Base-by-base conservation (phyloP, 1,140 invertebrate species). In the Leptinotarsa lineolata region DNA sequence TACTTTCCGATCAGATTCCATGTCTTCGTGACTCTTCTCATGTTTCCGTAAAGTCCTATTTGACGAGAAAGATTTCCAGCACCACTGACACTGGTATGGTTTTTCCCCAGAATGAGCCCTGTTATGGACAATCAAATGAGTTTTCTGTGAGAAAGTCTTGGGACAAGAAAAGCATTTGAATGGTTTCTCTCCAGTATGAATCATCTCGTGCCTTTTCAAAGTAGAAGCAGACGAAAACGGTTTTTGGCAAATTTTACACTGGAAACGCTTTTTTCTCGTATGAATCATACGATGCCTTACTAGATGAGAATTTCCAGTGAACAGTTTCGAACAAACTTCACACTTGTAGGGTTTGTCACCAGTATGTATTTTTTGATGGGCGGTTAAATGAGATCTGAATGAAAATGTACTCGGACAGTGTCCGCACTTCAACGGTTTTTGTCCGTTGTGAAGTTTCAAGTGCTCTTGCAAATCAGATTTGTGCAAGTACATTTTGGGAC, bases 261-360 rank as follows among this genome's bases (percentile, higher is more conserved):
- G n/a, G 21, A 20, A 64, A 15, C n/a, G 21, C 21, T 64, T 64
- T 21, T 64, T 21, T 6, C 61, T 21, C 2, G 61, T 30, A 30
- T 64, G 61, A 21, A 30, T 22, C n/a, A 20, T 64, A 12, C 20
- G n/a, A 21, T 64, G 61, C 20, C 15, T 6, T 6, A 11, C 13
- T 15, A 64, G 13, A 22, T 64, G 15, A 13, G n/a, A 18, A 22
- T 6, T 22, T 4, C 5, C 15, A 15, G 24, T 15, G 61, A 93
- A 94, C 0, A 89, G 86, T 61, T 92, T 87, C 6, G 87, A 86
- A 81, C 92, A 94, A 12, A 91, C 84, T 8, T 88, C 88, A 81
- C 92, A 94, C 78, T 89, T 87, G 84, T 91, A 93, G 6, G 92
- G 92, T 48, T 90, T 90, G 77, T 94, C 92, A 1, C 93, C 90